Conservation (phyloP, 2,797 vertebrate genomes). For the Oceanodroma leucorhoa region DNA sequence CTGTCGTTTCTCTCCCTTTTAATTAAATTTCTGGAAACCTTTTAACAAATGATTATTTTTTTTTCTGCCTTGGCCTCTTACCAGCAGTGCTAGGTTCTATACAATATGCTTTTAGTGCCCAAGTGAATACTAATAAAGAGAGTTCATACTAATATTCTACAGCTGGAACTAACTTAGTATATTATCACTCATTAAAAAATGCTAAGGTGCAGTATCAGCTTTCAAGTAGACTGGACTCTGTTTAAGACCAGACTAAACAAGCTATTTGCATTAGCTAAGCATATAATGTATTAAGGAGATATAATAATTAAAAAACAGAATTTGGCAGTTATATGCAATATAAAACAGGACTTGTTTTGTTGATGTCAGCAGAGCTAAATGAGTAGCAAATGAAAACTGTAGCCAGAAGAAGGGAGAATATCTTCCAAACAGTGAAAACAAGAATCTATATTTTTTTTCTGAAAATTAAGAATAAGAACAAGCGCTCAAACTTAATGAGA, state of each 20-base stretch:
- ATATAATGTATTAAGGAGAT: accelerated
- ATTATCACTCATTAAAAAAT: neutral
- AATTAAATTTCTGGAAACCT: neutral
- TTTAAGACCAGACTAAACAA: neutral
- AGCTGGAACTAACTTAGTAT: neutral
- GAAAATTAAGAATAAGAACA: neutral
- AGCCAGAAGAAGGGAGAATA: neutral
- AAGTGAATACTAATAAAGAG: neutral
- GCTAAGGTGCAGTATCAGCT: neutral
- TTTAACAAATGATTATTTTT: neutral
- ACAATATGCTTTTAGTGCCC: neutral
- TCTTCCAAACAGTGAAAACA: neutral
- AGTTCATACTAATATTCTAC: neutral
- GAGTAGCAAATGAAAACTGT: neutral
- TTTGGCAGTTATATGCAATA: neutral
- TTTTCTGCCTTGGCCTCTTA: neutral
- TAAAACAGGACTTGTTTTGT: neutral
- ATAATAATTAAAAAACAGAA: neutral
- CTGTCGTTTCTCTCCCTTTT: neutral
- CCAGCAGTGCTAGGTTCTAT: neutral
- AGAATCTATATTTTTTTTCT: neutral
- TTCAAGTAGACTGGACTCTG: neutral
- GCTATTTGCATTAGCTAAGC: neutral
- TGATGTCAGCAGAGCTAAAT: neutral
- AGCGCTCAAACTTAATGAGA: neutral